These are phyloP conservation scores for Cylindroiulus punctatus DNA, from an alignment of 2,888 invertebrate genomes.

Conservation along the genomic window DNA sequence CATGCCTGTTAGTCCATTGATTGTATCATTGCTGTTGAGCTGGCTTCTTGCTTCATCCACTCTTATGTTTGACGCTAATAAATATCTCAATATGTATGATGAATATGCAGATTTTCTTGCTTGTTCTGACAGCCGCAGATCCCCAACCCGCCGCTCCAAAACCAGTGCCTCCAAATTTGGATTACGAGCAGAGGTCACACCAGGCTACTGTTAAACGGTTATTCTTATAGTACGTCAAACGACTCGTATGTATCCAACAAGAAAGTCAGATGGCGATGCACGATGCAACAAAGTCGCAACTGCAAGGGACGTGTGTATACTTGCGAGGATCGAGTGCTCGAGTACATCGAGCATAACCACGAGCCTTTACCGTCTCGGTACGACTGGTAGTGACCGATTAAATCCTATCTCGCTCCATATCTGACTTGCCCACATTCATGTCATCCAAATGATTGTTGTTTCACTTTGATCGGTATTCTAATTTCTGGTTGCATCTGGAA, in stretches of 20 bases:
- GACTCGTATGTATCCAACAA: background rate
- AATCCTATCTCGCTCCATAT: background rate
- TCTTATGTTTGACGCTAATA: background rate
- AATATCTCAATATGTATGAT: background rate
- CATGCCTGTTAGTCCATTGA: background rate
- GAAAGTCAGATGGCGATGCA: constrained; percentile 4
- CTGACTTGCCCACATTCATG: background rate
- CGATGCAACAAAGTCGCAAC: background rate
- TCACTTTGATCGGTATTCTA: no score
- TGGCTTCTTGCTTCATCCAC: background rate
- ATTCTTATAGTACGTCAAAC: background rate
- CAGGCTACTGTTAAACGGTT: background rate
- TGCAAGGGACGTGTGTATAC: background rate
- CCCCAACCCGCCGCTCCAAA: background rate
- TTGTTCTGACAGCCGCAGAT: background rate
- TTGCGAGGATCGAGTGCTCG: background rate
- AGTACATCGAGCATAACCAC: background rate
- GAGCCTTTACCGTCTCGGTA: constrained; percentile 19
- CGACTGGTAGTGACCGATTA: background rate
- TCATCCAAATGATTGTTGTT: no score
- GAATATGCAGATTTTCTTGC: background rate
- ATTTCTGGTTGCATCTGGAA: no score
- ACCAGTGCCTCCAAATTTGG: background rate
- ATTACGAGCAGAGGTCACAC: background rate
- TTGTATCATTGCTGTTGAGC: background rate